These are phyloP conservation scores for Sclerodermus sp. DNA, from an alignment of 2,888 invertebrate genomes.

Conservation along the genomic window DNA sequence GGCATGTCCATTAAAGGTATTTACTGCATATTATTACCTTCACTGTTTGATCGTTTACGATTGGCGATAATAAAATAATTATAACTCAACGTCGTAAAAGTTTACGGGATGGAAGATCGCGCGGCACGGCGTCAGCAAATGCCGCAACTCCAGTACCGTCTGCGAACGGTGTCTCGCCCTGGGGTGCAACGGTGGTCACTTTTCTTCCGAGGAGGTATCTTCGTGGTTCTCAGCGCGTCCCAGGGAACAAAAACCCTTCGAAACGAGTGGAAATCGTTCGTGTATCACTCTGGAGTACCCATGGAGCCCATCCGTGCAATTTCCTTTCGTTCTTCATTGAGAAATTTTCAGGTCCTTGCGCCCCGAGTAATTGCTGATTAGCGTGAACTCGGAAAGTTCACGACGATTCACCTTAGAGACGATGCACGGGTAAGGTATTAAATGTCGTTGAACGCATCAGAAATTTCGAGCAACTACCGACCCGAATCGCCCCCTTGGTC, in stretches of 20 bases:
- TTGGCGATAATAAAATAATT: constrained; percentile 54
- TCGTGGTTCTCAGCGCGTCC: too few relatives aligned
- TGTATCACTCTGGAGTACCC: too few relatives aligned
- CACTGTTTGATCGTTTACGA: constrained; percentile 52
- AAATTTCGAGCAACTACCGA: constrained; percentile 22
- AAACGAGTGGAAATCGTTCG: too few relatives aligned
- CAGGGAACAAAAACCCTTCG: too few relatives aligned
- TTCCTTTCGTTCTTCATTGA: too few relatives aligned
- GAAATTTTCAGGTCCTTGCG: too few relatives aligned
- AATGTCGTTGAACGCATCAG: constrained; percentile 1
- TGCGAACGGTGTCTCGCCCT: constrained; percentile 11
- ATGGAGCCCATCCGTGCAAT: too few relatives aligned
- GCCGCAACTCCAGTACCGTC: constrained; percentile 7
- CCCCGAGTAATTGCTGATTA: too few relatives aligned
- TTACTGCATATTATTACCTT: constrained; percentile 52
- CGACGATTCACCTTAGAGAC: constrained; percentile 22
- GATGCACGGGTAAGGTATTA: constrained; percentile 9
- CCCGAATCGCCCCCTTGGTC: constrained; percentile 25
- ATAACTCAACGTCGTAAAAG: constrained; percentile 48
- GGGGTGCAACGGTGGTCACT: too few relatives aligned
- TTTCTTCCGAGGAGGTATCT: too few relatives aligned
- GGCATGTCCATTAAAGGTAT: constrained; percentile 47
- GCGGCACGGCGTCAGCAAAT: constrained; percentile 1
- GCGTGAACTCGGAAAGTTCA: too few relatives aligned
- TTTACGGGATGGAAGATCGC: constrained; percentile 8